Base-by-base conservation (phyloP, 2,113 vertebrate genomes). In the Numenius arquata region DNA sequence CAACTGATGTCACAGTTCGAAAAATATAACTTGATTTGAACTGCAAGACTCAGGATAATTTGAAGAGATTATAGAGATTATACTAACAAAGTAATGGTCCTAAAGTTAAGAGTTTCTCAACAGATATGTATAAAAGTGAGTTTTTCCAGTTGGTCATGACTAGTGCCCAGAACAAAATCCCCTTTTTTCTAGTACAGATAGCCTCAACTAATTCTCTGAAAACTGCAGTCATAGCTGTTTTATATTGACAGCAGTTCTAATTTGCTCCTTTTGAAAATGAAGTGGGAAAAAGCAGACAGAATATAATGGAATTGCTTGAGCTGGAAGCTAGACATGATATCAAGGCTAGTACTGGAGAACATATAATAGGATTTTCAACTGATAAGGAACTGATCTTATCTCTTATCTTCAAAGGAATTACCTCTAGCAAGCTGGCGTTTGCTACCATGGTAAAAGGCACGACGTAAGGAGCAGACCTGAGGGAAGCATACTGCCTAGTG, bases 351-450 rank as follows among this genome's bases (percentile, higher is more conserved):
- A 63, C 14, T 68, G 36, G 27, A 78, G 52, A 88, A 50, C 34
- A 52, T 30, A 79, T 36, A 85, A 67, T 45, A 80, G n/a, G 17
- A 85, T 89, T 93, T 96, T 90, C 34, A 68, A 17, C 29, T 58
- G 76, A 78, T 87, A 87, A 78, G 20, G 15, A 87, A 65, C 56
- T 56, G 26, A 73, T 88, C 47, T 89, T 79, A 85, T 61, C 55
- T 70, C 47, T 88, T 76, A 71, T 38, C 73, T 93, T 92, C 48
- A 93, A 85, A 94, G 80, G 56, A 90, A 93, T 91, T 81, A 56
- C 70, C 66, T 75, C 43, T 72, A 89, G 45, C 26, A 81, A 90
- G 38, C 36, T 43, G 21, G 43, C 5, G 2, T 91, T 85, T 85
- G 59, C 79, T 58, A 41, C n/a, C 47, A 11, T 4, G 41, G 68